Percentiles rank a stretch among this genome's conserved stretches.
These are phyloP conservation scores for Tetranychus urticae DNA, from an alignment of 1,140 invertebrate species.

Conservation along the genomic window DNA sequence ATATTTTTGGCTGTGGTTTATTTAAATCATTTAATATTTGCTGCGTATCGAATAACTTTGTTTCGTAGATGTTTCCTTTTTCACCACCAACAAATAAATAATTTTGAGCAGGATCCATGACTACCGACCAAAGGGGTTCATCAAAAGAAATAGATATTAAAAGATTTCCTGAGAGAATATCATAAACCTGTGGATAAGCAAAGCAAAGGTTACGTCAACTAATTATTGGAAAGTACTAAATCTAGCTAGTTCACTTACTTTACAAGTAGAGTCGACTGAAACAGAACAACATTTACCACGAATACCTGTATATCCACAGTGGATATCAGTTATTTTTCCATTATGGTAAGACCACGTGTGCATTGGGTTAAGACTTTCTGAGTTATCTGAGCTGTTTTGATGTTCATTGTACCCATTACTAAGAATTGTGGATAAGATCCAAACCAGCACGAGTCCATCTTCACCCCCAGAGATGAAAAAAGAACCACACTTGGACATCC, in stretches of 20 bases:
- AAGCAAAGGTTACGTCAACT: neutral
- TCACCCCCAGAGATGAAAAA: constrained; percentile 47
- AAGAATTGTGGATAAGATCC: constrained; percentile 27
- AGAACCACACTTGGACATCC: constrained; percentile 43
- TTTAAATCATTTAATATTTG: neutral
- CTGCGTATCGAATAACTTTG: constrained; percentile 33
- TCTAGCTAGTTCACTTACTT: constrained; percentile 24
- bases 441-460: constrained; percentile 56
- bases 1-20: neutral
- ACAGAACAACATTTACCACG: constrained; percentile 41
- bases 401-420: constrained; percentile 13
- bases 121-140: constrained; percentile 36
- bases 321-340: constrained; percentile 45
- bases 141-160: constrained; percentile 48
- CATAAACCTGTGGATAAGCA: constrained; percentile 28
- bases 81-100: constrained; percentile 42
- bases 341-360: constrained; percentile 45
- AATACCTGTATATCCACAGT: constrained; percentile 26
- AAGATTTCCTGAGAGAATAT: constrained; percentile 35
- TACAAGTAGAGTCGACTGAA: constrained; percentile 53
- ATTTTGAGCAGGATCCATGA: constrained; percentile 41
- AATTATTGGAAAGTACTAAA: too few relatives aligned
- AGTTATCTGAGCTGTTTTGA: constrained; percentile 10
- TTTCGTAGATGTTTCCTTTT: constrained; percentile 39
- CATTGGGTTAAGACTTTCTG: neutral